A percentile compares a stretch with the other conserved stretches of the same genome.
Evolutionary conservation across 2,888 invertebrate genomes (phyloP).

Genomic region (Lordiphosa fenestrarum): DNA sequence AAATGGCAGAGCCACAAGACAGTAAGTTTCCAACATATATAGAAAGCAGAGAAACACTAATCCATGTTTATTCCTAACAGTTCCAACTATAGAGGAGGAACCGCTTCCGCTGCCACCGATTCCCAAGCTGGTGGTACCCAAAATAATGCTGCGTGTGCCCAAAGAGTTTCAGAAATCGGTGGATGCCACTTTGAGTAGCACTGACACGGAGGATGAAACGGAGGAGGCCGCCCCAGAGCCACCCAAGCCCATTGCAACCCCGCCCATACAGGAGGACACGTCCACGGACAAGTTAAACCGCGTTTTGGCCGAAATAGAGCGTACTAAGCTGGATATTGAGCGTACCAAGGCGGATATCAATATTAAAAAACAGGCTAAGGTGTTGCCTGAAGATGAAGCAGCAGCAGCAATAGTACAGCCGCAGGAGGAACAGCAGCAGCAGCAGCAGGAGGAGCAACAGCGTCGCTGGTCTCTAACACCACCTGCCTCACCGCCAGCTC

Average conservation of each 20-base stretch:
- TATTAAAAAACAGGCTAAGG: conserved; percentile 40
- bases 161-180: conserved; percentile 82
- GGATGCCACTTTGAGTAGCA: conserved; percentile 78
- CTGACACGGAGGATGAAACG: conserved; percentile 77
- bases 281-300: conserved; percentile 62
- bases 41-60: too few relatives aligned
- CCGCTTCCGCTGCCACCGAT: conserved; percentile 18
- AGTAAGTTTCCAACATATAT: too few relatives aligned
- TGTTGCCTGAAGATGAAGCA: conserved; percentile 6
- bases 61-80: too few relatives aligned
- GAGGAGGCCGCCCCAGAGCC: conserved; percentile 32
- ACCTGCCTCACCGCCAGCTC: conserved; percentile 61
- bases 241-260: conserved; percentile 9
- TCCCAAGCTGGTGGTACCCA: conserved; percentile 82
- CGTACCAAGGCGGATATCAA: conserved; percentile 68
- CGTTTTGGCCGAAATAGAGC: conserved; percentile 76
- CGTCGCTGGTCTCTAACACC: conserved; percentile 76
- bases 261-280: conserved; percentile 42
- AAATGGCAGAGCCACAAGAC: neutral
- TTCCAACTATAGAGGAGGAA: conserved; percentile 6
- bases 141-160: conserved; percentile 85
- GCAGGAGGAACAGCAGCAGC: conserved; percentile 10
- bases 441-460: conserved; percentile 37
- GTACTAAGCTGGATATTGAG: conserved; percentile 75
- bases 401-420: conserved; percentile 4